A percentile compares a stretch with the other conserved stretches of the same genome.
phyloP scores from a whole-genome alignment of 2,888 invertebrate species.

The Cremastinae sp. region DNA sequence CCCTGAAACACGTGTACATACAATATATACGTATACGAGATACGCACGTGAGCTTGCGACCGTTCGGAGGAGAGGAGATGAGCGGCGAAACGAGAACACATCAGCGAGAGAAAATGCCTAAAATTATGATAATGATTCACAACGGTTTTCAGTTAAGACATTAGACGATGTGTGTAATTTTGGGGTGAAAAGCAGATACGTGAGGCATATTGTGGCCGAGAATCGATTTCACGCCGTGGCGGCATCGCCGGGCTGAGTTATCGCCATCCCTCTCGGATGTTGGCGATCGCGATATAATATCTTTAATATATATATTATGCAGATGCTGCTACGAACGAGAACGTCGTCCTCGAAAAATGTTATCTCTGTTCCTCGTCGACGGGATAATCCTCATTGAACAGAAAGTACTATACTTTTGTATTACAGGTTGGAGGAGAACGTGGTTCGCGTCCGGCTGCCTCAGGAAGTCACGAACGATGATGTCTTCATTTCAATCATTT shows the following conservation, averaged over 20 bases:
- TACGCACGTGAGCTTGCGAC: not conserved
- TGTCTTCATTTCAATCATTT: conserved; percentile 29
- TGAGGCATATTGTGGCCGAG: conserved; percentile 69
- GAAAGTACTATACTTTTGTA: conserved; percentile 32
- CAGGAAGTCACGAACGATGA: conserved; percentile 16
- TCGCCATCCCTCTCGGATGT: conserved; percentile 45
- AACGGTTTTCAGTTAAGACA: conserved; percentile 79
- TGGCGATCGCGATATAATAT: conserved; percentile 72
- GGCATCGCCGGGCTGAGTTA: conserved; percentile 58
- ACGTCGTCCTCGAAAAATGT: conserved; percentile 49
- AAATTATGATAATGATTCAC: conserved; percentile 80
- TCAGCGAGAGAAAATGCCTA: conserved; percentile 72
- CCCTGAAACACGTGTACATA: conserved; percentile 16
- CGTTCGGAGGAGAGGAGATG: conserved; percentile 38
- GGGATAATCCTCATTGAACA: conserved; percentile 49
- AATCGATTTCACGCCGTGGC: conserved; percentile 62
- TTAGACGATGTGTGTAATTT: conserved; percentile 79
- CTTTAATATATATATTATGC: conserved; percentile 77
- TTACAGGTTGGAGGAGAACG: conserved; percentile 11
- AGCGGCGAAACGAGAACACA: conserved; percentile 68
- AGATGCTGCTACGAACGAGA: conserved; percentile 59
- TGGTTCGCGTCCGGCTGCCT: not conserved
- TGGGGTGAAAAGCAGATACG: conserved; percentile 72
- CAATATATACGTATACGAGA: conserved; percentile 34
- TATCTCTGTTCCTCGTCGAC: conserved; percentile 45